Evolutionary conservation across 1,140 invertebrate genomes (phyloP), one percentile per base, ranked within the genome.

Genomic region (Chrysopa pallens): DNA sequence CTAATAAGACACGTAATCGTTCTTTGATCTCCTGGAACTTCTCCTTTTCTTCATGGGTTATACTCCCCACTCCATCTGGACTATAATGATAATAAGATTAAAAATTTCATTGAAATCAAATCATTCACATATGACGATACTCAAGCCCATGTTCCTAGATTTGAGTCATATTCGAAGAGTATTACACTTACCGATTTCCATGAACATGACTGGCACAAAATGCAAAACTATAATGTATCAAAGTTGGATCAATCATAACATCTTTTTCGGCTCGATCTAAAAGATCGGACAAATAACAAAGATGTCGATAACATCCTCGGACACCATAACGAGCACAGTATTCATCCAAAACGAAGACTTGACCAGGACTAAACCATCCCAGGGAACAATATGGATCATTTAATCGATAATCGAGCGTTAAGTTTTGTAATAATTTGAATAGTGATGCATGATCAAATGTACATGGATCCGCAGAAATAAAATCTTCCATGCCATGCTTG

Each of bases 281-380:
- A 14, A 98, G 70, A 66, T 98, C 93, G 47, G 80, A 81, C n/a
- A 98, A 73, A 62, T 97, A 97, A 60, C 84, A 92, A 8, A 98
- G 73, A 63, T 98, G 94, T 39, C 95, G 76, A 63, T 85, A 94
- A 58, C 95, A 98, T 12, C 92, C 92, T 35, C 95, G 70, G 1
- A 98, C 93, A 38, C 95, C 94, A 62, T 99, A 99, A 49, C 67
- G 84, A 4, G 94, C 93, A 64, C 90, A 94, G 66, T 98, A 99
- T 63, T 99, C 95, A 62, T 99, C 95, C 39, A 98, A 64, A 8
- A 97, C 88, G 67, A 98, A 98, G 9, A 98, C 79, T 73, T 98
- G 94, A 6, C 93, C 94, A 0, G 95, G 94, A 52, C 92, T 97
- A 60, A 98, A 98, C 95, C 95, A 98, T 47, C 95, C 95, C 87